These are phyloP conservation scores for Drosophila paramelanica DNA, from an alignment of 2,888 invertebrate genomes.

Conservation along the genomic window DNA sequence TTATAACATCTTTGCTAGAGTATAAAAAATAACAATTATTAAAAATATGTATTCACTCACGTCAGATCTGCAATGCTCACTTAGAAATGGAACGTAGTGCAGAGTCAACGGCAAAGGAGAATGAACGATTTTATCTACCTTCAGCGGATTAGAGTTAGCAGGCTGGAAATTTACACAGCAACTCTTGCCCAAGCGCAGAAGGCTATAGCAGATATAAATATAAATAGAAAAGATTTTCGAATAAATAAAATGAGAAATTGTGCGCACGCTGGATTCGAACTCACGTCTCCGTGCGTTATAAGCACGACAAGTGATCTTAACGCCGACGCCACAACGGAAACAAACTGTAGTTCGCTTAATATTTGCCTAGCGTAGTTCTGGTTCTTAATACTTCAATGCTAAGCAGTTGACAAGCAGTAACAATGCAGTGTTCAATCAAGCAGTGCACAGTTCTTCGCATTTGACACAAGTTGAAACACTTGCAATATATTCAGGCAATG, in stretches of 20 bases:
- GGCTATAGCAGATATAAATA: conserved; percentile 42
- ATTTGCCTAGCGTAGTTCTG: conserved; percentile 1
- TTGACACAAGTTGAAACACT: background rate
- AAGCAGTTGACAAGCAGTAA: conserved; percentile 27
- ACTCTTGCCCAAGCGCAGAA: conserved; percentile 83
- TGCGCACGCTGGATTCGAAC: conserved; percentile 39
- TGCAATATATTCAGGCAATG: conserved; percentile 20
- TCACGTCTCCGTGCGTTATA: too few relatives aligned
- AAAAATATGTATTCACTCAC: conserved; percentile 75
- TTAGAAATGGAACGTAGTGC: conserved; percentile 66
- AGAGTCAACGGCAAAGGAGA: conserved; percentile 80
- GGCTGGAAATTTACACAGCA: conserved; percentile 62
- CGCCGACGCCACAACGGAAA: conserved; percentile 29
- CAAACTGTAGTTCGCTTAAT: fast-evolving
- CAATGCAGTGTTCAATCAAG: conserved; percentile 25
- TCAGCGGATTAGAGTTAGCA: conserved; percentile 82
- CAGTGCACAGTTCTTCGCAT: conserved; percentile 1
- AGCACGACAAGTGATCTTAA: background rate
- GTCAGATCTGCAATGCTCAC: conserved; percentile 70
- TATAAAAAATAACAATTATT: too few relatives aligned
- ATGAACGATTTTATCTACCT: conserved; percentile 84
- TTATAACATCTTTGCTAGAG: too few relatives aligned
- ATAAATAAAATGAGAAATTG: background rate
- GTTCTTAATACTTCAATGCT: background rate
- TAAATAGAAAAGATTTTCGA: background rate